A percentile compares a stretch with the other conserved stretches of the same genome.
These are phyloP conservation scores for Phylloscopus whistleri DNA, from an alignment of 2,113 vertebrate species.

Conservation along the genomic window DNA sequence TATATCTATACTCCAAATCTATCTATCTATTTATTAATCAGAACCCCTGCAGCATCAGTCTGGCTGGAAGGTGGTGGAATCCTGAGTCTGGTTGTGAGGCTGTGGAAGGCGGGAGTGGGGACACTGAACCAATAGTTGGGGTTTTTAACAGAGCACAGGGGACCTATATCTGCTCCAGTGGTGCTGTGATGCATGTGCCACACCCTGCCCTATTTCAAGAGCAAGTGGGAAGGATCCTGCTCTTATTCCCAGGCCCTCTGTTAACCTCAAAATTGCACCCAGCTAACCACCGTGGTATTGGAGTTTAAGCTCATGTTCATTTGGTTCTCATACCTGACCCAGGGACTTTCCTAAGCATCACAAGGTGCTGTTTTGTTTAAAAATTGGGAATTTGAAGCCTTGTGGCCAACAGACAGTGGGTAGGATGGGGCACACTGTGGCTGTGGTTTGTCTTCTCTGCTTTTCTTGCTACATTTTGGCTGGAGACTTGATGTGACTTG, in stretches of 20 bases:
- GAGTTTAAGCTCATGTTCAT: not conserved
- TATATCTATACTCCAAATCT: not conserved
- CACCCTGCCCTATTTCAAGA: not conserved
- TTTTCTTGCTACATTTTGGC: not conserved
- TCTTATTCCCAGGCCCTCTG: not conserved
- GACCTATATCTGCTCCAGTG: no score
- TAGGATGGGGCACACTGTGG: fast-evolving
- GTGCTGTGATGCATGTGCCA: not conserved
- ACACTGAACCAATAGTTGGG: no score
- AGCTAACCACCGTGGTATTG: not conserved
- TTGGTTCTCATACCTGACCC: not conserved
- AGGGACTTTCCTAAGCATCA: not conserved
- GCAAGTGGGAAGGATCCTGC: not conserved
- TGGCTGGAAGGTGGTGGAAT: not conserved
- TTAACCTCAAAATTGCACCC: not conserved
- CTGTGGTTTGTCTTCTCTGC: not conserved
- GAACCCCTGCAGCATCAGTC: not conserved
- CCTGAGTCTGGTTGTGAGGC: not conserved
- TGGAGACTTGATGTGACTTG: not conserved
- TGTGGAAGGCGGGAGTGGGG: not conserved
- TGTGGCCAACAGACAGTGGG: no score
- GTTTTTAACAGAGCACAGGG: not conserved
- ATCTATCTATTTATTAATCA: not conserved
- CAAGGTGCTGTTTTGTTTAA: not conserved
- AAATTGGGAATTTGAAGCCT: not conserved